Evolutionary conservation across 2,113 vertebrate species (phyloP), one percentile per base, ranked within the genome.

Genomic region (Burhinus bistriatus): DNA sequence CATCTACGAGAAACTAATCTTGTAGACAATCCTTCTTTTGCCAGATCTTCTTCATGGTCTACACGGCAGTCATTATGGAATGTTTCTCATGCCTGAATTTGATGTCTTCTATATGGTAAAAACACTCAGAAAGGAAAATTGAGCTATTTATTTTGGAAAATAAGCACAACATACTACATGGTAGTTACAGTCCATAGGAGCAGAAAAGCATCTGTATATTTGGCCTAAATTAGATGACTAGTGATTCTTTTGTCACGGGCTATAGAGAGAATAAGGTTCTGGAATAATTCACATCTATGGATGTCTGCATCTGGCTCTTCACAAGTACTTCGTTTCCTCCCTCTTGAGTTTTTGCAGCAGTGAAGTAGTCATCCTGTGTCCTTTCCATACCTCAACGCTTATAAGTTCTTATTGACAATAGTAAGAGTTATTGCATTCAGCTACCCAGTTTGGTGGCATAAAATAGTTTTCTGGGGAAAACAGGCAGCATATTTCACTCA

Each of bases 81-180:
- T 0, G 0, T 36, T 86, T 57, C 17, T 80, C 34, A 47, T 69
- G 32, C 26, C 44, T 47, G 42, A 42, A 64, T 59, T 9, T 25
- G 26, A 36, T 4, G 1, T 68, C 19, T 76, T 76, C 68, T 52
- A 2, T 42, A 61, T 5, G 0, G 0, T n/a, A 55, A 92, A 90
- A 26, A 36, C 6, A 34, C 4, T 55, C 54, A 69, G 40, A 82
- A 68, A 44, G 12, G 9, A 87, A 81, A 89, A 83, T 1, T 19
- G 14, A 68, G 15, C 32, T 49, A 52, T 1, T 4, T 57, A 15
- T 40, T 83, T 69, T 73, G 34, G 36, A 84, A 94, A 89, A 87
- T 10, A 65, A 81, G 34, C 40, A 51, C 49, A 93, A 69, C 2
- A 16, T 44, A 23, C 7, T 21, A 45, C 10, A 38, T 34, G 9